Conservation (phyloP, 2,113 vertebrate species). For the Indicator maculatus region DNA sequence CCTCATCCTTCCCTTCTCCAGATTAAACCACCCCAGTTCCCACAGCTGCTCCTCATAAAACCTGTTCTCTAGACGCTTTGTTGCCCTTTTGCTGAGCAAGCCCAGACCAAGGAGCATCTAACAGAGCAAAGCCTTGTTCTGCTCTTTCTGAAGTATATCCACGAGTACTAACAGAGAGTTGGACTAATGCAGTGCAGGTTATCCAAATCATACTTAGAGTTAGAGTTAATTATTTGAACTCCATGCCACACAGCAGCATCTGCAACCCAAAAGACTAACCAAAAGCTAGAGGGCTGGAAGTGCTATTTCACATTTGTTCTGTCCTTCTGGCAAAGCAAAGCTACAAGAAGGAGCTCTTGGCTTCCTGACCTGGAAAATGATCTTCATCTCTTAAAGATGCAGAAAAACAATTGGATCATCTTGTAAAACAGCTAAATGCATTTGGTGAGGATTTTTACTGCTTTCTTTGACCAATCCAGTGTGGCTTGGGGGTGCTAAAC, state of each 20-base stretch:
- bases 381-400: neutral
- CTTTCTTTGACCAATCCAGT: neutral
- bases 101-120: neutral
- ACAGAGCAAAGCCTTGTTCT: neutral
- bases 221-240: neutral
- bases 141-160: neutral
- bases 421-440: neutral
- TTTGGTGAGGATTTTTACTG: neutral
- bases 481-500: neutral
- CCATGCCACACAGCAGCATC: fast-evolving
- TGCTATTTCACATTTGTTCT: neutral
- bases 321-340: neutral
- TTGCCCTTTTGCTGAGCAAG: neutral
- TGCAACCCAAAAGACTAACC: neutral
- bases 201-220: neutral
- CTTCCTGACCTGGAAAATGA: neutral
- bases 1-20: too few relatives aligned
- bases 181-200: neutral
- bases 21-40: too few relatives aligned
- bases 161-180: neutral
- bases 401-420: neutral
- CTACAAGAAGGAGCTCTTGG: neutral
- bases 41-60: too few relatives aligned
- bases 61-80: too few relatives aligned
- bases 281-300: neutral